Evolutionary conservation across 2,113 vertebrate species (phyloP).

Genomic region (Falco punctatus): DNA sequence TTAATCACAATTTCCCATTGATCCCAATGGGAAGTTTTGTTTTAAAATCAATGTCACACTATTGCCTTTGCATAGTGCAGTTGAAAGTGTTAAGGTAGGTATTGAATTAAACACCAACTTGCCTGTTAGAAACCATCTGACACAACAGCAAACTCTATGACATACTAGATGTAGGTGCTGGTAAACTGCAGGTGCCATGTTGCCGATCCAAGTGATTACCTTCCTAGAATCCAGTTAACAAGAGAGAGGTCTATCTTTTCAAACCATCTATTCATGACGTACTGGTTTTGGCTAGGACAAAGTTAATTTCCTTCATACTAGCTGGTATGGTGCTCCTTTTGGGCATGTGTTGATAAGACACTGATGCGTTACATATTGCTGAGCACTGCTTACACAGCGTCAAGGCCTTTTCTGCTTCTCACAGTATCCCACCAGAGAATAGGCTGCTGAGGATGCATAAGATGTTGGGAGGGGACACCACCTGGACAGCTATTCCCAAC

Average conservation of each 20-base stretch:
- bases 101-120: neutral
- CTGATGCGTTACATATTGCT: neutral
- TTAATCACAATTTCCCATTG: neutral
- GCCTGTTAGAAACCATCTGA: neutral
- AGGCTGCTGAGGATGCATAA: neutral
- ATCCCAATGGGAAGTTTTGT: neutral
- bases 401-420: neutral
- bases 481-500: neutral
- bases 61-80: neutral
- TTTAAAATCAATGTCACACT: neutral
- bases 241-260: neutral
- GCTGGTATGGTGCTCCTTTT: neutral
- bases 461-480: neutral
- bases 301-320: neutral
- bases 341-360: neutral
- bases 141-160: neutral
- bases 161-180: neutral
- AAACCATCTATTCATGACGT: neutral
- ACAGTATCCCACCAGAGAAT: neutral
- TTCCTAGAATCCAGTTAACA: neutral
- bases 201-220: neutral
- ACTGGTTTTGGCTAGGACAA: neutral
- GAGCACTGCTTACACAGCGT: neutral
- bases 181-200: fast-evolving
- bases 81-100: neutral